Conservation (phyloP, 2,113 vertebrate species). For the Myodes glareolus region DNA sequence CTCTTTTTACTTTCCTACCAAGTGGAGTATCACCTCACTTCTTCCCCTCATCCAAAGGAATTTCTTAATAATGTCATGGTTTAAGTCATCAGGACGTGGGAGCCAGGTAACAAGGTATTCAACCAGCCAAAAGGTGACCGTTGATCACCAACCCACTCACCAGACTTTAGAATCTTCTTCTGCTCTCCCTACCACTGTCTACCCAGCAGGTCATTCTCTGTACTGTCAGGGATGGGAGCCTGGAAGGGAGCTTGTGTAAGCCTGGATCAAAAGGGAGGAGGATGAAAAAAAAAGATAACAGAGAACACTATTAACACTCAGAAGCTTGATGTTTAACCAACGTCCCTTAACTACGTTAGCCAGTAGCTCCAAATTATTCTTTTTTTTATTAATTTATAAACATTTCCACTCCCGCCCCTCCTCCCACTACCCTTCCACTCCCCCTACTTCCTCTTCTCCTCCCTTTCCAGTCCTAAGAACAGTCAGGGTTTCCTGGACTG, state of each 20-base stretch:
- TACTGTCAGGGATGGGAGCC: neutral
- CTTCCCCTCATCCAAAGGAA: neutral
- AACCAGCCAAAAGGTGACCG: fast-evolving
- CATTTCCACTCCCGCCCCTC: too few relatives aligned
- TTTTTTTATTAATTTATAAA: too few relatives aligned
- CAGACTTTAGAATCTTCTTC: neutral
- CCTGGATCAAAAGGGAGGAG: fast-evolving
- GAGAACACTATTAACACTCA: neutral
- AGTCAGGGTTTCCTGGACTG: too few relatives aligned
- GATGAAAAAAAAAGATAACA: neutral
- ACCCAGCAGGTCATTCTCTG: neutral
- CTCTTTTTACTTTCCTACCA: neutral
- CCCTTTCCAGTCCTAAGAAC: too few relatives aligned
- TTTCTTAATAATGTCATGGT: neutral
- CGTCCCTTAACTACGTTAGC: fast-evolving
- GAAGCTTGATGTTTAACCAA: neutral
- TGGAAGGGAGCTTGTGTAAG: fast-evolving
- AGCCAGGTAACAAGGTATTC: neutral
- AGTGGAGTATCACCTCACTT: neutral
- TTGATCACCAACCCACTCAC: neutral
- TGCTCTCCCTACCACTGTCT: fast-evolving
- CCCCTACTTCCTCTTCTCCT: too few relatives aligned
- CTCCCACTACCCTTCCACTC: too few relatives aligned
- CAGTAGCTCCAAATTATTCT: constrained; percentile 88
- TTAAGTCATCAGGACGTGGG: neutral